Evolutionary conservation across 1,140 invertebrate genomes (phyloP), one percentile per base, ranked within the genome.

Genomic region (Eriosoma lanigerum): DNA sequence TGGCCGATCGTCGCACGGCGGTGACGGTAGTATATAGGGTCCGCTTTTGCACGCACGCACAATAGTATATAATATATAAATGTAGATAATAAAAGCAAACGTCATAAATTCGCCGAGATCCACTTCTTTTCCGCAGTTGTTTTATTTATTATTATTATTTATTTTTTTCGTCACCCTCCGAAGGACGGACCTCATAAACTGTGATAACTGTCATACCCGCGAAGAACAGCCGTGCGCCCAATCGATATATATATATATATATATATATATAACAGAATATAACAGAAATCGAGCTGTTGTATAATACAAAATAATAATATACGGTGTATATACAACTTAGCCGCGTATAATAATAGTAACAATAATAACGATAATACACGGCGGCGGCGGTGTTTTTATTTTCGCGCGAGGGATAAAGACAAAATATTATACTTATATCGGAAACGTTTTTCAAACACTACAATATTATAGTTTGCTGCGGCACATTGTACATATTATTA

Each of bases 81-180:
- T 15, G 38, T 68, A 62, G 3, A 21, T 66, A 72, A 72, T 52
- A 72, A 72, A 72, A 72, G 1, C 68, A 46, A 72, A 72, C 68
- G 75, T 78, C 75, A 78, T 78, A 78, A 78, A 78, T 78, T 78
- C 54, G 38, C 21, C n/a, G 75, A 50, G 75, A 78, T 56, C 32
- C 52, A 78, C 75, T 78, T 78, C 72, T 76, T 72, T 72, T 50
- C 48, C 52, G 52, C 54, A 21, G 72, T 76, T 26, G 52, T 76
- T 52, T 52, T 29, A n/a, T 29, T 52, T 48, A 24, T 68, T 68
- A 68, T 68, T 64, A 44, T 66, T 44, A 38, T 62, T 64, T 38
- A 4, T 38, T 70, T 72, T 72, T 72, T 62, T 32, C 52, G 38
- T 60, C 54, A 46, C 54, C 54, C 75, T 78, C 56, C 38, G 38